A percentile compares a stretch with the other conserved stretches of the same genome.
Evolutionary conservation across 2,113 vertebrate genomes (phyloP).

Genomic region (Labeo rohita): DNA sequence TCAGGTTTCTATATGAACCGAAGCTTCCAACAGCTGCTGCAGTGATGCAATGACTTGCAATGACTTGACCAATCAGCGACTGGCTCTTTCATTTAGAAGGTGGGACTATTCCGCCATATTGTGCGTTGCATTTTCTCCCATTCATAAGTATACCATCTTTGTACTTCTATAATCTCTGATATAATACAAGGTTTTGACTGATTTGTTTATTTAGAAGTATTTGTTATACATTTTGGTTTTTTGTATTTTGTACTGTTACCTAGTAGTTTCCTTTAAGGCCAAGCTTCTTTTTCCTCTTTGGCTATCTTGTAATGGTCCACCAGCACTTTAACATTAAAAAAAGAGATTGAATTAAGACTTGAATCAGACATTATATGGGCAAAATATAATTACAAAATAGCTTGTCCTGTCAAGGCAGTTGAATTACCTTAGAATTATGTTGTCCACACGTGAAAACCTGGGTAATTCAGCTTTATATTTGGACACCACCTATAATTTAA

Average conservation of each 20-base stretch:
- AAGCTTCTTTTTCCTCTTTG: constrained; percentile 1
- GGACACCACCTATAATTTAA: constrained; percentile 35
- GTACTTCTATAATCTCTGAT: too few relatives aligned
- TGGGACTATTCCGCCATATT: too few relatives aligned
- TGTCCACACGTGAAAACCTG: neutral
- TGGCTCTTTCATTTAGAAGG: too few relatives aligned
- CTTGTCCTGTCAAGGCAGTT: neutral
- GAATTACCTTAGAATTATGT: constrained; percentile 47
- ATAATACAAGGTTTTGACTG: neutral
- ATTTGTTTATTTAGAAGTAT: too few relatives aligned
- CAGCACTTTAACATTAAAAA: neutral
- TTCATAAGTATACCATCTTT: too few relatives aligned
- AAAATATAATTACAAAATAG: neutral
- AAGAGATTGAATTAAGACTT: neutral
- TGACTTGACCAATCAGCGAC: too few relatives aligned
- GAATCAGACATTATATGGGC: neutral
- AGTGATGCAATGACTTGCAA: too few relatives aligned
- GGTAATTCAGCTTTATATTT: accelerated
- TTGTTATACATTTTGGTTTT: neutral
- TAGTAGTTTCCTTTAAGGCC: neutral
- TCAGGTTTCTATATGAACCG: too few relatives aligned
- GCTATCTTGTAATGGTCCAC: accelerated
- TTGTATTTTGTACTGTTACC: neutral
- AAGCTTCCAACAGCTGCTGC: too few relatives aligned
- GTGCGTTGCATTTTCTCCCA: too few relatives aligned